Evolutionary conservation across 2,888 invertebrate species (phyloP).

Genomic region (Epiblema foenella): DNA sequence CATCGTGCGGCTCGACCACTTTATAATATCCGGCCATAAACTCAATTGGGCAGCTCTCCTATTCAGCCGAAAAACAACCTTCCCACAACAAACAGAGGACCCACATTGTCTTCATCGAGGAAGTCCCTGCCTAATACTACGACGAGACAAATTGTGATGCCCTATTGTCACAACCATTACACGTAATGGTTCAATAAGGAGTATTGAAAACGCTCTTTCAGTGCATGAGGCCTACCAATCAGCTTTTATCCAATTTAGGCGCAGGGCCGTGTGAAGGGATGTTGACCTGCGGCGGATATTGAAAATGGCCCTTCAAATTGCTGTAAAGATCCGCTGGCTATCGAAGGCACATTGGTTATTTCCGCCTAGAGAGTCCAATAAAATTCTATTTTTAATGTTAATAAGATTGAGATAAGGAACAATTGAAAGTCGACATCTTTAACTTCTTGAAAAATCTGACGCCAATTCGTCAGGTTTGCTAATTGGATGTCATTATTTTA

Average conservation of each 20-base stretch:
- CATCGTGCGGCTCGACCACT: slow-evolving; percentile 73
- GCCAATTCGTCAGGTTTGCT: slow-evolving; percentile 62
- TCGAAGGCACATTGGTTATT: slow-evolving; percentile 70
- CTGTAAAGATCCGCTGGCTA: slow-evolving; percentile 67
- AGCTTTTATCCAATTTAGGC: slow-evolving; percentile 75
- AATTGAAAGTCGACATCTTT: slow-evolving; percentile 53
- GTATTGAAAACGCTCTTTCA: slow-evolving; percentile 80
- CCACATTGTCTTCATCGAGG: slow-evolving; percentile 57
- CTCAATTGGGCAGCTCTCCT: slow-evolving; percentile 69
- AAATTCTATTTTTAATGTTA: slow-evolving; percentile 15
- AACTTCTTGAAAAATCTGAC: slow-evolving; percentile 57
- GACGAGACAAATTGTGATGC: slow-evolving; percentile 80
- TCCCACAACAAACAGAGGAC: slow-evolving; percentile 60
- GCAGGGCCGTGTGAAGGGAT: slow-evolving; percentile 70
- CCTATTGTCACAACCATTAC: slow-evolving; percentile 81
- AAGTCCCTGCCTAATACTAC: slow-evolving; percentile 50
- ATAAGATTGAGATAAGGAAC: slow-evolving; percentile 52
- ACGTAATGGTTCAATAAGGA: slow-evolving; percentile 79
- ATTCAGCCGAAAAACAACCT: slow-evolving; percentile 59
- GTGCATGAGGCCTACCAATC: slow-evolving; percentile 68
- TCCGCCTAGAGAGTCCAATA: slow-evolving; percentile 53
- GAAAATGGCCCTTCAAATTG: slow-evolving; percentile 78
- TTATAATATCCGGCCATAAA: slow-evolving; percentile 82
- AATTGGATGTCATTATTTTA: slow-evolving; percentile 77
- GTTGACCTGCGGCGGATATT: slow-evolving; percentile 79